Evolutionary conservation across 2,797 vertebrate genomes (phyloP).

Genomic region (Pterois miles): DNA sequence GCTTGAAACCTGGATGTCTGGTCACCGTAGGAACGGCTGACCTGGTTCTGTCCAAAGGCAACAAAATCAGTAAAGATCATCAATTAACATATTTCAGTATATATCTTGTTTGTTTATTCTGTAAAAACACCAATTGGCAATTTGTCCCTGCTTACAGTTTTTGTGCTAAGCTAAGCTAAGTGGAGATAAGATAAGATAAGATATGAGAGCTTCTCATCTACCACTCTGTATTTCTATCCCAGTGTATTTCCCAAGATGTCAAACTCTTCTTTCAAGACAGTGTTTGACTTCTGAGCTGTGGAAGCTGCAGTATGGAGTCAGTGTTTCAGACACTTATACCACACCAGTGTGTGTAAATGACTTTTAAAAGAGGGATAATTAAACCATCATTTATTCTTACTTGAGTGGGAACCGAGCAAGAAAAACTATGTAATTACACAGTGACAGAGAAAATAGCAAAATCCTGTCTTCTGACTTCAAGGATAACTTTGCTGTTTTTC

Average conservation of each 20-base stretch:
- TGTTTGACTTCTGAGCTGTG: neutral
- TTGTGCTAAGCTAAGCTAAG: neutral
- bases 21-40: neutral
- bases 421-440: neutral
- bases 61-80: neutral
- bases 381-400: neutral
- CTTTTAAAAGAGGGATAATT: neutral
- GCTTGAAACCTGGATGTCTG: no score
- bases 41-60: neutral
- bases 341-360: neutral
- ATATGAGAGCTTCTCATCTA: neutral
- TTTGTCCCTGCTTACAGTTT: neutral
- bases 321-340: neutral
- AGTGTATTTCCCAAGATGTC: neutral
- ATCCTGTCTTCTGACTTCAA: neutral
- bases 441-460: neutral
- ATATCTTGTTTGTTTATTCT: neutral
- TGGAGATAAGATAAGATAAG: no score
- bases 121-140: no score
- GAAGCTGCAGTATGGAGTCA: neutral
- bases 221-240: no score
- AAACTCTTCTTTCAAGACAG: neutral
- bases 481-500: no score
- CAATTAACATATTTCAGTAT: neutral
- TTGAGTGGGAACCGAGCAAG: neutral